Evolutionary conservation across 2,113 vertebrate genomes (phyloP), one percentile per base, ranked within the genome.

Genomic region (Hiodon tergisus): DNA sequence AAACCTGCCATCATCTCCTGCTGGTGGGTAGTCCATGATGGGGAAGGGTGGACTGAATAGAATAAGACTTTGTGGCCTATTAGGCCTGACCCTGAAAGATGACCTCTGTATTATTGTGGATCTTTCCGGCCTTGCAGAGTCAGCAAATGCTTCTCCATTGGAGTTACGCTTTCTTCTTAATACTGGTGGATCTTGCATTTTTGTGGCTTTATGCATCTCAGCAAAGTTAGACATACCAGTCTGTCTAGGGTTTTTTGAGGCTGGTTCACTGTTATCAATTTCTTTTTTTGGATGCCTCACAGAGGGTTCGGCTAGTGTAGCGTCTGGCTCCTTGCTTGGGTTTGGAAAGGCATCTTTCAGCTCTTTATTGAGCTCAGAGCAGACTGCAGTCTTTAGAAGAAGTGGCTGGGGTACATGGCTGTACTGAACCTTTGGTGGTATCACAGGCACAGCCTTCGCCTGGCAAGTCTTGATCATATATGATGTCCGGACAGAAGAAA

Each of bases 401-500:
- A 91, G 87, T 1, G 91, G 92, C 81, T 93, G 94, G 62, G 97
- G 97, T 82, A 96, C 93, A 85, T 96, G 94, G 1, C 95, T 98
- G 81, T 97, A 99, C 85, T 98, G 96, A 83, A 98, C 85, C 83
- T 97, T 97, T 2, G 96, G 97, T 0, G 95, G 94, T 82, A 98
- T 90, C 55, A 99, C 97, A 0, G 97, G 97, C 31, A 98, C 96
- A 0, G 95, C 96, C 88, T 92, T 95, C 69, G 94, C 96, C 80
- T 98, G 95, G 81, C 96, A 96, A 13, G 96, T 96, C 84, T 97
- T 97, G 46, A 99, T 93, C 95, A 98, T 97, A 85, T 96, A 98
- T 46, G 97, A 94, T 3, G 95, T 96, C 76, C 95, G 91, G 80
- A 99, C 93, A 0, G 97, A 96, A 0, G 96, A 94, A 73, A 99